Percentiles rank a stretch among this genome's conserved stretches.
Evolutionary conservation across 37 sponge, comb jelly and placozoan species (phyloP).

Genomic region (Agelas oroides): DNA sequence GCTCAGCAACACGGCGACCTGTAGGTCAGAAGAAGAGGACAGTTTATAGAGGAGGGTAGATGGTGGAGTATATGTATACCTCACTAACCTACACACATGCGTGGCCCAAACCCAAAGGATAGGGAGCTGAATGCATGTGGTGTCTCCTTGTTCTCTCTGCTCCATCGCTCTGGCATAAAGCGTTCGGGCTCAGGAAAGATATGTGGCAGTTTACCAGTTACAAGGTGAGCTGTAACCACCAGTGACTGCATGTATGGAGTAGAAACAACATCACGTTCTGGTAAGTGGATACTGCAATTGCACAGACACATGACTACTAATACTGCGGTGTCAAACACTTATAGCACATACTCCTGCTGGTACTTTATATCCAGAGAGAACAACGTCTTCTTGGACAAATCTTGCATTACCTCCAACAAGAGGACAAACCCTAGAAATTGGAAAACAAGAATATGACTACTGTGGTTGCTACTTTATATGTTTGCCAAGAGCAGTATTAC

Average conservation of each 20-base stretch:
- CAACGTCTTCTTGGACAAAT: constrained; percentile 4
- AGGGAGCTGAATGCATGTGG: constrained; percentile 37
- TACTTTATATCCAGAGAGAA: constrained; percentile 47
- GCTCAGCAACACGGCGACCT: constrained; percentile 69
- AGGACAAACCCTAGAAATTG: neutral
- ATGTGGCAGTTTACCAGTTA: constrained; percentile 39
- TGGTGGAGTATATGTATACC: no score
- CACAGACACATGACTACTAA: no score
- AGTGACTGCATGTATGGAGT: no score
- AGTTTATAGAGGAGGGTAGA: no score
- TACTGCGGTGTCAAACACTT: no score
- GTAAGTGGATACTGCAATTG: no score
- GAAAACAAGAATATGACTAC: no score
- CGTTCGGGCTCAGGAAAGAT: constrained; percentile 44
- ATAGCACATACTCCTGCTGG: constrained; percentile 56
- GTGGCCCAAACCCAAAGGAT: constrained; percentile 68
- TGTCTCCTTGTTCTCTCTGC: constrained; percentile 19
- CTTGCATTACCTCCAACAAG: neutral
- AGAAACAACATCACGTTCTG: no score
- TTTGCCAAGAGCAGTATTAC: no score
- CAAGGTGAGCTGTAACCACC: constrained; percentile 39
- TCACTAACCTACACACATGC: constrained; percentile 69
- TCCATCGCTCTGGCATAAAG: constrained; percentile 65
- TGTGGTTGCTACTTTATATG: no score
- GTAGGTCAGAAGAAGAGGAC: neutral